These are phyloP conservation scores for Atherinomorus stipes DNA, from an alignment of 2,113 vertebrate species.

Conservation along the genomic window DNA sequence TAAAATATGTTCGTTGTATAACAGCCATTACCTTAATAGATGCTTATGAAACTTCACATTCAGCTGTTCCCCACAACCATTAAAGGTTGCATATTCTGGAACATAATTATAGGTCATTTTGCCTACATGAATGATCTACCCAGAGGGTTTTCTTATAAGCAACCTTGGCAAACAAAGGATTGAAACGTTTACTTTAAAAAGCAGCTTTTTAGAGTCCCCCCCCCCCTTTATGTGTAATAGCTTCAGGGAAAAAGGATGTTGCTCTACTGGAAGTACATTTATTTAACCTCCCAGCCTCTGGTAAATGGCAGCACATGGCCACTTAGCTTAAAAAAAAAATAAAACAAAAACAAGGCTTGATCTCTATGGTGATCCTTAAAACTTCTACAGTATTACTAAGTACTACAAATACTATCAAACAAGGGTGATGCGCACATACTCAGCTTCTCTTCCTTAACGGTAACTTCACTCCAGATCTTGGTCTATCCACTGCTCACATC, in stretches of 20 bases:
- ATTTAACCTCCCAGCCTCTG: background rate
- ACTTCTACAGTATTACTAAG: background rate
- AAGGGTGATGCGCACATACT: background rate
- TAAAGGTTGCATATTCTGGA: no score
- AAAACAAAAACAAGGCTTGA: background rate
- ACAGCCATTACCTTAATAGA: no score
- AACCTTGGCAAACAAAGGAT: background rate
- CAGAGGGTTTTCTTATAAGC: background rate
- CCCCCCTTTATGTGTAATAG: background rate
- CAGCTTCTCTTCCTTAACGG: slow-evolving; percentile 1
- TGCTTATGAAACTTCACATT: no score
- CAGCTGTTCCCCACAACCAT: no score
- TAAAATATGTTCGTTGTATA: no score
- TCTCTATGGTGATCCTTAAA: background rate
- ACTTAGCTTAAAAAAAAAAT: no score
- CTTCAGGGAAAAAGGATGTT: background rate
- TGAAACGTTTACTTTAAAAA: no score
- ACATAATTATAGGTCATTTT: background rate
- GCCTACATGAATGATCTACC: background rate
- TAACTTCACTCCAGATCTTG: slow-evolving; percentile 13
- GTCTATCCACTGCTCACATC: slow-evolving; percentile 13
- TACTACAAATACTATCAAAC: background rate
- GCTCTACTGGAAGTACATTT: background rate
- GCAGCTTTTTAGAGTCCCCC: no score
- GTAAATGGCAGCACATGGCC: background rate